phyloP scores from a whole-genome alignment of 2,113 vertebrate genomes.

The Gymnogyps californianus region DNA sequence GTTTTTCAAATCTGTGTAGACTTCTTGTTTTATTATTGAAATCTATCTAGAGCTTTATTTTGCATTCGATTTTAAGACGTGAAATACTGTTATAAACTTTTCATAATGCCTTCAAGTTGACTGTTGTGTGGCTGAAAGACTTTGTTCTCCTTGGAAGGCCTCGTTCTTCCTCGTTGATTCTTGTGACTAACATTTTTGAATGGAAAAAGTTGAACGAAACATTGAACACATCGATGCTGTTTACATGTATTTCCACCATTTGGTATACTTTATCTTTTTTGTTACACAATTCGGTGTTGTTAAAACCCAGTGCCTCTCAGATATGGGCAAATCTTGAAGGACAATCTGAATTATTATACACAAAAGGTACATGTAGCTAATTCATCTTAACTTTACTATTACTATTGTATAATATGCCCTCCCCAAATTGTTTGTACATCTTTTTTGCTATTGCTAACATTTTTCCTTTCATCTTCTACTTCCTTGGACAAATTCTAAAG shows the following conservation, averaged over 20 bases:
- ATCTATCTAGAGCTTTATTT: not conserved
- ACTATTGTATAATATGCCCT: not conserved
- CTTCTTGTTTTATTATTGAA: not conserved
- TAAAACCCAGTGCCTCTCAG: not conserved
- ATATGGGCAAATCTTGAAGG: not conserved
- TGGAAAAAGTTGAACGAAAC: not conserved
- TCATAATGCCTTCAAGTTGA: not conserved
- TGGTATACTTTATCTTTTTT: not conserved
- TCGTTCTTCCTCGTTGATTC: not conserved
- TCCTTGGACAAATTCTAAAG: not conserved
- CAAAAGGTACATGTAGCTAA: not conserved
- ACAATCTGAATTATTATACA: not conserved
- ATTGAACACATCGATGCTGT: not conserved
- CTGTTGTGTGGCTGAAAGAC: not conserved
- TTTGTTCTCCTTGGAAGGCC: constrained; percentile 6
- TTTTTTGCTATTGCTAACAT: not conserved
- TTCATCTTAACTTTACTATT: not conserved
- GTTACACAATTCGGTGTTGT: not conserved
- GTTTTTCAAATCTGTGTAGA: not conserved
- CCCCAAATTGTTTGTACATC: not conserved
- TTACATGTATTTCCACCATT: not conserved
- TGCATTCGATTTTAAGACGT: not conserved
- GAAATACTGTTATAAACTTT: constrained; percentile 11
- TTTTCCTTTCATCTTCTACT: not conserved
- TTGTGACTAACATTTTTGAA: not conserved